Percentiles rank a stretch among this genome's conserved stretches.
phyloP scores from a whole-genome alignment of 2,888 invertebrate genomes.

The Pyralis farinalis region DNA sequence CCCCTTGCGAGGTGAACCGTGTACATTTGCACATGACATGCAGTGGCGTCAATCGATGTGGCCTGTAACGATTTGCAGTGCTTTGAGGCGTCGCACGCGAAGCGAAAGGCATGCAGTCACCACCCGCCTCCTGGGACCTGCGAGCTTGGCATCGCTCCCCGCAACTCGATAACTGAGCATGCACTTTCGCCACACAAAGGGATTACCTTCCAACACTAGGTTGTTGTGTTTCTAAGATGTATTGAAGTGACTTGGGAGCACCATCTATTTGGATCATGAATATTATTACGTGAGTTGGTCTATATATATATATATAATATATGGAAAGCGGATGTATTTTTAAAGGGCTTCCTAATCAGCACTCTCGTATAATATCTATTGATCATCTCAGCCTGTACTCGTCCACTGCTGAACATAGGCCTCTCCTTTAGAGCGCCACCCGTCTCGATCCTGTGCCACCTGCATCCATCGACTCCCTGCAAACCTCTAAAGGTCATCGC shows the following conservation, averaged over 20 bases:
- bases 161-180: constrained; percentile 25
- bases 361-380: too few relatives aligned
- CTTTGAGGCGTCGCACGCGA: constrained; percentile 10
- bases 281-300: neutral
- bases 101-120: constrained; percentile 17
- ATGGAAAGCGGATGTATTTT: too few relatives aligned
- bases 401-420: too few relatives aligned
- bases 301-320: too few relatives aligned
- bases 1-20: constrained; percentile 12
- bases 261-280: neutral
- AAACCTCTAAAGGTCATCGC: too few relatives aligned
- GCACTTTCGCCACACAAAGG: constrained; percentile 27
- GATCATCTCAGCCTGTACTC: too few relatives aligned
- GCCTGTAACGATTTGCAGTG: constrained; percentile 19
- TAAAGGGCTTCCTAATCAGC: too few relatives aligned
- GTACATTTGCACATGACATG: constrained; percentile 10
- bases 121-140: constrained; percentile 6
- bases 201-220: constrained; percentile 4
- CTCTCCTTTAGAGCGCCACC: too few relatives aligned
- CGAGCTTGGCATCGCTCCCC: constrained; percentile 12
- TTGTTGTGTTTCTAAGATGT: neutral
- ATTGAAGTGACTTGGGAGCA: neutral
- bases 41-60: constrained; percentile 20
- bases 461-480: too few relatives aligned
- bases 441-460: too few relatives aligned